Conservation (phyloP, 2,113 vertebrate species). For the Brevimyrus niger region DNA sequence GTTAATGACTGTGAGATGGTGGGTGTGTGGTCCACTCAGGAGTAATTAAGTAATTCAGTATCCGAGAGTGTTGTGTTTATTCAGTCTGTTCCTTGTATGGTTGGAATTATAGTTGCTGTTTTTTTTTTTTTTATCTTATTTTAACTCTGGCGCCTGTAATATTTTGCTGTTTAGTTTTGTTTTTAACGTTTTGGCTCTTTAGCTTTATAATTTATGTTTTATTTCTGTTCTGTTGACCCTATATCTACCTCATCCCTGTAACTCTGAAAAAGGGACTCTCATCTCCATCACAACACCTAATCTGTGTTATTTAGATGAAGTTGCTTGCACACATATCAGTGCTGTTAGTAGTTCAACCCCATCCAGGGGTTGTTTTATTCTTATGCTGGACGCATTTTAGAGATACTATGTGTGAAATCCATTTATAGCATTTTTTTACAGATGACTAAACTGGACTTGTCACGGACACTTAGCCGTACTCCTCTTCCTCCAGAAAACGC, state of each 20-base stretch:
- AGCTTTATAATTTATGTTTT: not conserved
- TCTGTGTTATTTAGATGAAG: not conserved
- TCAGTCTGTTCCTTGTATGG: not conserved
- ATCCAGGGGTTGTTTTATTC: not conserved
- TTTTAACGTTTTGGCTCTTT: not conserved
- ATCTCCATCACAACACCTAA: not conserved
- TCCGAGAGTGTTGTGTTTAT: not conserved
- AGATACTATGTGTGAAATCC: not conserved
- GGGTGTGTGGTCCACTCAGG: not conserved
- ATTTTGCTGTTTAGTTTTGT: not conserved
- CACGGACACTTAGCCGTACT: too few species aligned
- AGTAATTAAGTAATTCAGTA: not conserved
- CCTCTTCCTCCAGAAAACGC: constrained; percentile 69
- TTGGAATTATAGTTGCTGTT: not conserved
- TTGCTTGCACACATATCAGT: not conserved
- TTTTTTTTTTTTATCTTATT: not conserved
- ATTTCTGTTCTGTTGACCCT: not conserved
- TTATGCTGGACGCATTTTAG: not conserved
- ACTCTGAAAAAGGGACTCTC: not conserved
- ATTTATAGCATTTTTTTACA: not conserved
- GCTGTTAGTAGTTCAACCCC: not conserved
- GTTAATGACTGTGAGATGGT: not conserved
- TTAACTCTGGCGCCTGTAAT: not conserved
- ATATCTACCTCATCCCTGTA: not conserved
- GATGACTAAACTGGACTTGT: not conserved